Conservation (phyloP, 1,140 invertebrate genomes). For the Oncopodura yosiiana region DNA sequence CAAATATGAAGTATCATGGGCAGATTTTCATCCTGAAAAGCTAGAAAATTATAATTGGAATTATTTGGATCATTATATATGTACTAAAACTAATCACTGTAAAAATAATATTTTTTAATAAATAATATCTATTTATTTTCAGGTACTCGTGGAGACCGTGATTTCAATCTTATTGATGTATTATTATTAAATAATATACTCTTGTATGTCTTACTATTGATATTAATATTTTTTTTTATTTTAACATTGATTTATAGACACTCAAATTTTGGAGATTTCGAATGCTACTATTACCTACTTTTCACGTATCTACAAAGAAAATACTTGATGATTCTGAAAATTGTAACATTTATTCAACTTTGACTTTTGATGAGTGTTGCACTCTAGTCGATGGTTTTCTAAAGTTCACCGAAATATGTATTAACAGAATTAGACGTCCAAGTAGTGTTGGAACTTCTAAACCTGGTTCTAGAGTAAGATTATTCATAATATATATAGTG, state of each 20-base stretch:
- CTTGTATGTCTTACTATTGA: neutral
- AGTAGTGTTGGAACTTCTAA: conserved; percentile 41
- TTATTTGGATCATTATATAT: conserved; percentile 89
- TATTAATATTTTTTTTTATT: conserved; percentile 27
- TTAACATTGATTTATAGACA: conserved; percentile 51
- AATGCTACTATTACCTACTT: conserved; percentile 71
- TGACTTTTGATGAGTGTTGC: conserved; percentile 54
- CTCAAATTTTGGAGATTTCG: conserved; percentile 92
- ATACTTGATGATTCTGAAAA: conserved; percentile 57
- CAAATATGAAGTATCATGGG: conserved; percentile 88
- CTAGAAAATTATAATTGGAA: conserved; percentile 97
- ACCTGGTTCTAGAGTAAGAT: conserved; percentile 13
- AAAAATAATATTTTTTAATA: conserved; percentile 51
- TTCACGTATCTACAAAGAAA: conserved; percentile 58
- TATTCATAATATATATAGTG: neutral
- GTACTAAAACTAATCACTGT: too few species aligned
- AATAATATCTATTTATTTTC: conserved; percentile 91
- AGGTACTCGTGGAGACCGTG: conserved; percentile 80
- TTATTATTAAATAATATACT: conserved; percentile 8
- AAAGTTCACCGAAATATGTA: conserved; percentile 72
- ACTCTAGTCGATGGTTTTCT: conserved; percentile 62
- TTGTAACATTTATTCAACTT: conserved; percentile 68
- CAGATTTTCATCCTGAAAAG: conserved; percentile 86
- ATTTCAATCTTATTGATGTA: conserved; percentile 76
- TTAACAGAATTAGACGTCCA: conserved; percentile 78